Evolutionary conservation across 2,113 vertebrate species (phyloP).

Genomic region (Crotalus helleri): DNA sequence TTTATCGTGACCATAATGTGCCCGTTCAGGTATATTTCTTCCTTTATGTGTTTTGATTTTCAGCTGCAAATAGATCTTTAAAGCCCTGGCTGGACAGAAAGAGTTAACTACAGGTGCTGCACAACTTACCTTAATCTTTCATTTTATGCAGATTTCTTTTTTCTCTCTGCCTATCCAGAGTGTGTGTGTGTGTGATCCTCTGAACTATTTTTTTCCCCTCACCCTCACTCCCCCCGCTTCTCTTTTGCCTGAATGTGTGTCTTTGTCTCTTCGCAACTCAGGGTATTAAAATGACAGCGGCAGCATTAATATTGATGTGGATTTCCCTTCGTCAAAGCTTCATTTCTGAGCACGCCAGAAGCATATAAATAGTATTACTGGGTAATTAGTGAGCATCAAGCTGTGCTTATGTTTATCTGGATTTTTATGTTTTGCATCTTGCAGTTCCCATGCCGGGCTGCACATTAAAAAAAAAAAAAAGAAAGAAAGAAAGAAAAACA

Average conservation of each 20-base stretch:
- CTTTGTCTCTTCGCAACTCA: conserved; percentile 5
- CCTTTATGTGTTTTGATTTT: background rate
- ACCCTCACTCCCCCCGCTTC: background rate
- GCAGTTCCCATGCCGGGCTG: background rate
- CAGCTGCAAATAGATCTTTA: background rate
- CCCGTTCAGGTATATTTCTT: background rate
- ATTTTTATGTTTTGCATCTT: conserved; percentile 38
- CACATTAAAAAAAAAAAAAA: background rate
- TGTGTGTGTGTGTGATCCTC: background rate
- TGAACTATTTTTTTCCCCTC: conserved; percentile 28
- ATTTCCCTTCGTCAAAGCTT: conserved; percentile 48
- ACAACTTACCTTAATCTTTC: conserved; percentile 5
- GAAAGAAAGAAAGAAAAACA: background rate
- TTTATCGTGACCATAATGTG: background rate
- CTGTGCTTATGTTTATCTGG: conserved; percentile 54
- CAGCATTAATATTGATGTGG: conserved; percentile 68
- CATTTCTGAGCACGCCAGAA: conserved; percentile 51
- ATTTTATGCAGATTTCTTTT: background rate
- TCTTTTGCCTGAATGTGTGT: conserved; percentile 22
- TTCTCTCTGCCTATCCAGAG: background rate
- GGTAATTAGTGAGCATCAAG: conserved; percentile 66
- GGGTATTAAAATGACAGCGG: conserved; percentile 39
- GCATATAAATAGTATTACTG: conserved; percentile 59
- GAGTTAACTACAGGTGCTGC: background rate
- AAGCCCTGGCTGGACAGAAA: background rate